Evolutionary conservation across 1,140 invertebrate genomes (phyloP).

Genomic region (Atopsyche davidsoni): DNA sequence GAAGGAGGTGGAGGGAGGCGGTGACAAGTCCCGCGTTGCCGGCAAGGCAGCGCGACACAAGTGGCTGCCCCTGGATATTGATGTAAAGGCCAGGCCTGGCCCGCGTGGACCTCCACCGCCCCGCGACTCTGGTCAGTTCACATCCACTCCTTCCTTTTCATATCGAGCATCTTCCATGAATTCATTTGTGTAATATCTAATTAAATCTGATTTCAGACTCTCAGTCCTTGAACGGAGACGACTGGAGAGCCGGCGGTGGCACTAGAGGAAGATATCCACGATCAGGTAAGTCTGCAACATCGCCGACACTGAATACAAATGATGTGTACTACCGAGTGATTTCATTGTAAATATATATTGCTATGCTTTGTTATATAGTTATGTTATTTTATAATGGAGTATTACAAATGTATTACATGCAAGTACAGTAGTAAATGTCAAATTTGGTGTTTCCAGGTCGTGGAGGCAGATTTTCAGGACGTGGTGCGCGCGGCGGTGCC

Average conservation of each 20-base stretch:
- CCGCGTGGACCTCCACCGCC: constrained; percentile 11
- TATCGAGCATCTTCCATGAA: too few relatives aligned
- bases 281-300: constrained; percentile 10
- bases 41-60: constrained; percentile 17
- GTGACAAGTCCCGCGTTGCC: neutral
- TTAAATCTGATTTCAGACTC: constrained; percentile 21
- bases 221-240: constrained; percentile 26
- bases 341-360: too few relatives aligned
- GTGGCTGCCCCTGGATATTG: constrained; percentile 25
- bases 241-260: constrained; percentile 18
- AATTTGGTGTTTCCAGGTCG: constrained; percentile 9
- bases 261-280: constrained; percentile 14
- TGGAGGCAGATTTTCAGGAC: constrained; percentile 18
- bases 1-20: neutral
- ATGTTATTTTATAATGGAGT: too few relatives aligned
- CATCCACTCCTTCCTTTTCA: neutral
- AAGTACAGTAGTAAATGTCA: too few relatives aligned
- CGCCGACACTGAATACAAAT: too few relatives aligned
- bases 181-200: too few relatives aligned
- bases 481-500: constrained; percentile 17
- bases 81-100: neutral
- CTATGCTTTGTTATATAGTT: too few relatives aligned
- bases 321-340: too few relatives aligned
- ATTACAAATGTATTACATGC: too few relatives aligned
- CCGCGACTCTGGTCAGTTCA: neutral